Evolutionary conservation across 2,113 vertebrate genomes (phyloP).

Genomic region (Herpailurus yagouaroundi): DNA sequence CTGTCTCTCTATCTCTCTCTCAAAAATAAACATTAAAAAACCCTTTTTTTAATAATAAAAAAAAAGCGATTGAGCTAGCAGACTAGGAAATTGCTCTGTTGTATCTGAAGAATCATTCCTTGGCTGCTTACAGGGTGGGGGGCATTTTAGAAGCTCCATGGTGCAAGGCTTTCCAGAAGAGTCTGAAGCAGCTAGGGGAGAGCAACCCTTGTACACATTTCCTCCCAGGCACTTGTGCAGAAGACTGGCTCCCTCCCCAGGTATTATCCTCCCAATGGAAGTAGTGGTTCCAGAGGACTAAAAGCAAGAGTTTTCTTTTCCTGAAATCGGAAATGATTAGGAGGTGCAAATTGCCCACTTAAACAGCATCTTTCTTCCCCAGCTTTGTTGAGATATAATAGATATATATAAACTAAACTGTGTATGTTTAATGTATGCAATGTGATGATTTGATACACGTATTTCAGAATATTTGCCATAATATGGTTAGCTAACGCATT

Average conservation of each 20-base stretch:
- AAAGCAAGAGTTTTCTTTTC: not conserved
- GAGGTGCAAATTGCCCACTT: not conserved
- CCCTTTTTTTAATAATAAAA: too few species aligned
- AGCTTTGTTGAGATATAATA: not conserved
- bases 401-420: not conserved
- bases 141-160: not conserved
- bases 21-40: too few species aligned
- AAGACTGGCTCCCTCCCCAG: not conserved
- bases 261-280: not conserved
- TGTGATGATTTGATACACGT: not conserved
- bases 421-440: not conserved
- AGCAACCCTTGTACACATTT: not conserved
- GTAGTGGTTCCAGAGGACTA: not conserved
- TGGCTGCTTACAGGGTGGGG: not conserved
- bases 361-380: not conserved
- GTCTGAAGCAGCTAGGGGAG: not conserved
- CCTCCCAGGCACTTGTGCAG: not conserved
- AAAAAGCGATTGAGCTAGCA: not conserved
- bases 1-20: too few species aligned
- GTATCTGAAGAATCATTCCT: not conserved
- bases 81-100: not conserved
- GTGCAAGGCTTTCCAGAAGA: not conserved
- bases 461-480: not conserved
- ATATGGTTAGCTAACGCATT: not conserved
- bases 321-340: not conserved